Conservation (phyloP, 2,888 invertebrate species). For the Ennomos quercinarius region DNA sequence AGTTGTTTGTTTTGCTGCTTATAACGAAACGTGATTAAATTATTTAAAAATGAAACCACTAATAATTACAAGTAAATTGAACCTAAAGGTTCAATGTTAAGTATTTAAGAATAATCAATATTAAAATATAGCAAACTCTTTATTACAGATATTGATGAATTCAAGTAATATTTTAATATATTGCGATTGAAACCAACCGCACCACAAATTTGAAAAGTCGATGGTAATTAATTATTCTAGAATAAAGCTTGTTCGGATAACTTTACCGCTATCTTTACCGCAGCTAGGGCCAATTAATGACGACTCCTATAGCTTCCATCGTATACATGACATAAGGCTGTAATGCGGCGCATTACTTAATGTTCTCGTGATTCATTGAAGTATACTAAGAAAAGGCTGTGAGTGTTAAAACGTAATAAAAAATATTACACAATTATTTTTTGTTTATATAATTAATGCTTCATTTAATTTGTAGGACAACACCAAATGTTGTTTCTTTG, state of each 20-base stretch:
- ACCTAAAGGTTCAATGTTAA: too few species aligned
- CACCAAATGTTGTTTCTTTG: too few species aligned
- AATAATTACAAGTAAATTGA: too few species aligned
- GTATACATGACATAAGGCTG: slow-evolving; percentile 91
- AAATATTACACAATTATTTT: not conserved
- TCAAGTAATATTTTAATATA: slow-evolving; percentile 3
- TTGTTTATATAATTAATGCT: not conserved
- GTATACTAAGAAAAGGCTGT: slow-evolving; percentile 43
- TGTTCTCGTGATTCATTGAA: slow-evolving; percentile 61
- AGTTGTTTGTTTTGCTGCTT: slow-evolving; percentile 42
- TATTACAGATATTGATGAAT: too few species aligned
- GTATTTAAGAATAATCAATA: too few species aligned
- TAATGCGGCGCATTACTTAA: slow-evolving; percentile 78
- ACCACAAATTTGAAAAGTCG: slow-evolving; percentile 54
- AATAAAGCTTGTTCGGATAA: slow-evolving; percentile 76
- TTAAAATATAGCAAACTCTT: too few species aligned
- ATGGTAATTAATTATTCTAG: slow-evolving; percentile 72
- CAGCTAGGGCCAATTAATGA: slow-evolving; percentile 67
- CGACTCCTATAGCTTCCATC: slow-evolving; percentile 68
- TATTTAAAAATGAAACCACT: too few species aligned
- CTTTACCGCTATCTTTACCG: slow-evolving; percentile 48
- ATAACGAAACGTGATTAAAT: slow-evolving; percentile 12
- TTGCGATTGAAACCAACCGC: slow-evolving; percentile 47
- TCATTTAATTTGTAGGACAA: not conserved
- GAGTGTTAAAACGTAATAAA: slow-evolving; percentile 42